A percentile compares a stretch with the other conserved stretches of the same genome.
Conservation (phyloP, 2,797 vertebrate genomes). For the Lateolabrax maculatus region DNA sequence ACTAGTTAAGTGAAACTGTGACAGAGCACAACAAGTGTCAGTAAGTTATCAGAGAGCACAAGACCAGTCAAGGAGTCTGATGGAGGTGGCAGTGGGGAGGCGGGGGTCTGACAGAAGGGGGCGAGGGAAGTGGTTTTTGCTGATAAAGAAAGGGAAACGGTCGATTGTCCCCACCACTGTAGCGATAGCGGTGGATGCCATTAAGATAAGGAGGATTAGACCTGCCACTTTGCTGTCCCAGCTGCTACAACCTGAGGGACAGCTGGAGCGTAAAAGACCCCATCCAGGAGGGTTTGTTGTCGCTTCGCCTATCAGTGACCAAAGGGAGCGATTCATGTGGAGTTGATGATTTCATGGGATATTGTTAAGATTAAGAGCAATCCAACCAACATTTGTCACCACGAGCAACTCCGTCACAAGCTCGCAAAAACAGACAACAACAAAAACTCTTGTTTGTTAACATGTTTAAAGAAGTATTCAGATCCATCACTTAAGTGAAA, state of each 20-base stretch:
- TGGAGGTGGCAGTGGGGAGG: not conserved
- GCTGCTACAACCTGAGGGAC: conserved; percentile 59
- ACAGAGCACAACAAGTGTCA: conserved; percentile 29
- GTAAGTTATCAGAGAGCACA: conserved; percentile 46
- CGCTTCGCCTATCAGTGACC: conserved; percentile 28
- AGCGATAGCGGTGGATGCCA: conserved; percentile 80
- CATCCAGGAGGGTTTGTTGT: conserved; percentile 6
- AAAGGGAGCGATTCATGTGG: conserved; percentile 19
- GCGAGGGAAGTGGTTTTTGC: conserved; percentile 62
- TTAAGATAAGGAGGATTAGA: conserved; percentile 88
- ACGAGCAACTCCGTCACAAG: not conserved
- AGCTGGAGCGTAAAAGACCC: conserved; percentile 49
- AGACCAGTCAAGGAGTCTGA: conserved; percentile 34
- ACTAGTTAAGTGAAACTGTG: conserved; percentile 28
- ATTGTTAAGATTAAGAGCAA: not conserved
- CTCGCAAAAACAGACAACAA: not conserved
- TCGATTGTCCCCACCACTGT: conserved; percentile 77
- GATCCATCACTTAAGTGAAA: not conserved
- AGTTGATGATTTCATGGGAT: conserved; percentile 14
- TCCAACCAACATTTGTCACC: not conserved
- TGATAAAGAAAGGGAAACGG: conserved; percentile 79
- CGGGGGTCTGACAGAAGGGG: conserved; percentile 45
- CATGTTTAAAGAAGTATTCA: not conserved
- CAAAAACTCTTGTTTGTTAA: not conserved
- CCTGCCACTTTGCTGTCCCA: conserved; percentile 54